Conservation (phyloP, 2,888 invertebrate genomes). For the Trichacis sp. region DNA sequence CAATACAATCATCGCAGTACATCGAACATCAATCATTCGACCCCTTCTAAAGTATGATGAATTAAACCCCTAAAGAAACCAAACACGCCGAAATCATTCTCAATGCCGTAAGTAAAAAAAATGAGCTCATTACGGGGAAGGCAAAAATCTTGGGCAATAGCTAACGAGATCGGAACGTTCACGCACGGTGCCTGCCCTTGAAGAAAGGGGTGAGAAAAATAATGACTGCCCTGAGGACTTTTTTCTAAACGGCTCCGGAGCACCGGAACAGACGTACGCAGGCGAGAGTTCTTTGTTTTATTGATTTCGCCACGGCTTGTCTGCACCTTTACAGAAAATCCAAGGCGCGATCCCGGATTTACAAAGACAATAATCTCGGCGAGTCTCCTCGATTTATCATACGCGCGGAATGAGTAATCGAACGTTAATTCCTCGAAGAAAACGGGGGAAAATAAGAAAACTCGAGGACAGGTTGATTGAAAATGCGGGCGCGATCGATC, state of each 20-base stretch:
- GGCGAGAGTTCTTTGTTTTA: constrained; percentile 33
- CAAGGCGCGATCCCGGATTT: neutral
- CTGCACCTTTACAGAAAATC: constrained; percentile 15
- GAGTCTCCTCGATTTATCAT: too few species aligned
- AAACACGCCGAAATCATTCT: too few species aligned
- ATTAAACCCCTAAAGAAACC: too few species aligned
- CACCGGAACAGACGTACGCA: constrained; percentile 16
- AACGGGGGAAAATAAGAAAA: constrained; percentile 6
- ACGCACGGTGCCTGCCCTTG: constrained; percentile 17
- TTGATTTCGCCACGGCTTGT: constrained; percentile 30
- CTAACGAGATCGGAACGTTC: constrained; percentile 21
- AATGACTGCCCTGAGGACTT: constrained; percentile 31
- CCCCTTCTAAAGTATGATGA: too few species aligned
- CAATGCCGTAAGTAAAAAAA: too few species aligned
- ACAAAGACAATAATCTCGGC: neutral
- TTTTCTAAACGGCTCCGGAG: constrained; percentile 33
- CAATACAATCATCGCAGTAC: too few species aligned
- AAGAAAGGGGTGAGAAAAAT: constrained; percentile 32
- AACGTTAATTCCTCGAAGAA: too few species aligned
- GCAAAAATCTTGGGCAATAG: constrained; percentile 14
- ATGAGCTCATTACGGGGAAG: constrained; percentile 3
- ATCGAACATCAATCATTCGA: too few species aligned
- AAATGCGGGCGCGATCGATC: constrained; percentile 31
- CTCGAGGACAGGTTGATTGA: constrained; percentile 22
- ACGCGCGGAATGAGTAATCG: too few species aligned